Base-by-base conservation (phyloP, 2,888 invertebrate species). In the Brassicogethes aeneus region DNA sequence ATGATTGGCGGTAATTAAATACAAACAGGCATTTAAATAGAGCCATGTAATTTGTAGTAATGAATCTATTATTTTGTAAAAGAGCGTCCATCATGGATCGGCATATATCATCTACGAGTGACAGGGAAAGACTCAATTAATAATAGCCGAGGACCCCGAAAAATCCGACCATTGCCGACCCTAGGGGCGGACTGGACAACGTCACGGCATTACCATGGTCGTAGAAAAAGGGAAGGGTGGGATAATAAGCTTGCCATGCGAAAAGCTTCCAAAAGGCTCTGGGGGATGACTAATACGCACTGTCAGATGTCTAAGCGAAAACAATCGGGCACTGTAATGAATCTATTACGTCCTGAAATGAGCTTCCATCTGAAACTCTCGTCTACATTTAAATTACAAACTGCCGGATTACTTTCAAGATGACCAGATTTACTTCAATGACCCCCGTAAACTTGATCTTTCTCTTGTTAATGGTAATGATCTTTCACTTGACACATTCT, bases 271-370 rank as follows among this genome's bases (percentile, higher is more conserved):
- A 12, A 23, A 32, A 32, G 14, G 12, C 32, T 13, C 32, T 3
- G 32, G 50, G 56, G 59, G 57, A 63, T 65, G 65, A 65, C 61
- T 64, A 64, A 65, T 65, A 57, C 53, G 50, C 52, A 45, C 50
- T 62, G 64, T 65, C 64, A 57, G 54, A 51, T 52, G 51, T 57
- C 56, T 55, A 56, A 61, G 54, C 54, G 54, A 47, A 55, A 47
- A 53, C 58, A 61, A 64, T 64, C 60, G 54, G 55, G 54, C 56
- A 62, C 53, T 52, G 54, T 65, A 65, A 65, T 65, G 65, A 65
- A 61, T 65, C 65, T 62, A 65, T 65, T 65, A 64, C 62, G 57
- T 60, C 54, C 32, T 43, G 44, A 48, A 56, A 58, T 54, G 57
- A 53, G 53, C 42, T 52, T 47, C 54, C 50, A 43, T 51, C 41